Conservation (phyloP, 2,888 invertebrate species). For the Monoplex corrugatus region DNA sequence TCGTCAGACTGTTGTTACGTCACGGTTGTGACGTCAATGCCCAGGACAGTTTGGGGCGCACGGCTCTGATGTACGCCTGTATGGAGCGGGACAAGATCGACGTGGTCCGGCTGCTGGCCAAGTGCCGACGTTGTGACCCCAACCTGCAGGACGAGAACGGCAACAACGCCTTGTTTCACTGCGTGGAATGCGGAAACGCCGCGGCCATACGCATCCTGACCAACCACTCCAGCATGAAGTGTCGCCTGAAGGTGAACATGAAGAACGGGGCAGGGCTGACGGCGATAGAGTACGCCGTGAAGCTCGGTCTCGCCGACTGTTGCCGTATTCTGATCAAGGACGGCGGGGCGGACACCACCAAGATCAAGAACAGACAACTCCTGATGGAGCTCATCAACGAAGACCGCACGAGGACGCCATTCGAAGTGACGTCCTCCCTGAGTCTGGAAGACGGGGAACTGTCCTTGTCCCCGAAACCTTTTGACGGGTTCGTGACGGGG, state of each 20-base stretch:
- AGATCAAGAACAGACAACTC: slow-evolving; percentile 48
- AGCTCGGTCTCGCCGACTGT: slow-evolving; percentile 68
- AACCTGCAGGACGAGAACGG: slow-evolving; percentile 67
- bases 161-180: slow-evolving; percentile 69
- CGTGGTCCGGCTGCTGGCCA: slow-evolving; percentile 64
- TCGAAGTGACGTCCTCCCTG: slow-evolving; percentile 26
- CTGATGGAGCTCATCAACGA: slow-evolving; percentile 50
- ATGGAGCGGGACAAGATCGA: slow-evolving; percentile 69
- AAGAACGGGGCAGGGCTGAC: slow-evolving; percentile 64
- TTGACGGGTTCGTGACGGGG: background rate
- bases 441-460: slow-evolving; percentile 12
- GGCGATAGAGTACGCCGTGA: slow-evolving; percentile 68
- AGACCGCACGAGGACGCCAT: slow-evolving; percentile 42
- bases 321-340: slow-evolving; percentile 68
- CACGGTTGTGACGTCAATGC: slow-evolving; percentile 71
- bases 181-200: slow-evolving; percentile 66
- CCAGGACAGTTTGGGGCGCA: slow-evolving; percentile 66
- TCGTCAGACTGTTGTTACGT: slow-evolving; percentile 68
- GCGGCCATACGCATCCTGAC: slow-evolving; percentile 66
- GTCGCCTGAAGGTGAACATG: slow-evolving; percentile 61
- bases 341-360: slow-evolving; percentile 63
- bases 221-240: slow-evolving; percentile 62
- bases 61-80: slow-evolving; percentile 71
- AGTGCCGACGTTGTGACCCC: slow-evolving; percentile 66
- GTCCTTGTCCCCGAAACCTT: background rate